These are phyloP conservation scores for Ornithorhynchus anatinus DNA, from an alignment of 2,113 vertebrate genomes.

Conservation along the genomic window DNA sequence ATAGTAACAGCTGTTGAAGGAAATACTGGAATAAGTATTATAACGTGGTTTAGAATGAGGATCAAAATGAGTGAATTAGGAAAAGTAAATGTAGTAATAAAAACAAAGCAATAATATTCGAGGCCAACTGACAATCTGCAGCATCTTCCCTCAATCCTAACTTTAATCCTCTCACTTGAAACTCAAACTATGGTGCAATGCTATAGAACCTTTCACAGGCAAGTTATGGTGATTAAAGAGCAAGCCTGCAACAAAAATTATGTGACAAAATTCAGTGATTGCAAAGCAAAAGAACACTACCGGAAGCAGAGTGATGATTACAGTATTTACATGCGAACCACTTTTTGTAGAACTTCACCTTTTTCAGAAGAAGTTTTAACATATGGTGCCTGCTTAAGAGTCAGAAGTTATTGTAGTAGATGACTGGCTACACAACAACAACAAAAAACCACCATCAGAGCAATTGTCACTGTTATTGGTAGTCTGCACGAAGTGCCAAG, in stretches of 20 bases:
- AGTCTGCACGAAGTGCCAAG: slow-evolving; percentile 14
- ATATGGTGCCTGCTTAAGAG: not conserved
- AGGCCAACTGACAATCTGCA: no score
- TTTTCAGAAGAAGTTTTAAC: slow-evolving; percentile 12
- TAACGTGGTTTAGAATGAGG: not conserved
- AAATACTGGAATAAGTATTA: not conserved
- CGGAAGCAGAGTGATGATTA: not conserved
- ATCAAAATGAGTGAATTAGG: accelerated
- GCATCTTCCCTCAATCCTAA: not conserved
- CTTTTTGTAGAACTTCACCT: slow-evolving; percentile 12
- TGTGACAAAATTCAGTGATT: slow-evolving; percentile 44
- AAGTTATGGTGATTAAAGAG: no score
- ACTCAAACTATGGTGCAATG: not conserved
- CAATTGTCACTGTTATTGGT: slow-evolving; percentile 3
- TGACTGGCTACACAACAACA: slow-evolving; percentile 7
- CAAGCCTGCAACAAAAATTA: no score
- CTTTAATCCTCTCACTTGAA: not conserved
- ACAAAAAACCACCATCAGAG: slow-evolving; percentile 5
- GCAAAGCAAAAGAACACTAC: slow-evolving; percentile 24
- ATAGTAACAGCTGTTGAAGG: not conserved
- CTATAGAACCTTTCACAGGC: slow-evolving; percentile 30
- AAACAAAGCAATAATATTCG: no score
- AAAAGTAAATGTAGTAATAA: accelerated
- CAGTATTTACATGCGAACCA: not conserved
- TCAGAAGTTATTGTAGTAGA: slow-evolving; percentile 9